Conservation (phyloP, 2,113 vertebrate genomes). For the Nymphicus hollandicus region DNA sequence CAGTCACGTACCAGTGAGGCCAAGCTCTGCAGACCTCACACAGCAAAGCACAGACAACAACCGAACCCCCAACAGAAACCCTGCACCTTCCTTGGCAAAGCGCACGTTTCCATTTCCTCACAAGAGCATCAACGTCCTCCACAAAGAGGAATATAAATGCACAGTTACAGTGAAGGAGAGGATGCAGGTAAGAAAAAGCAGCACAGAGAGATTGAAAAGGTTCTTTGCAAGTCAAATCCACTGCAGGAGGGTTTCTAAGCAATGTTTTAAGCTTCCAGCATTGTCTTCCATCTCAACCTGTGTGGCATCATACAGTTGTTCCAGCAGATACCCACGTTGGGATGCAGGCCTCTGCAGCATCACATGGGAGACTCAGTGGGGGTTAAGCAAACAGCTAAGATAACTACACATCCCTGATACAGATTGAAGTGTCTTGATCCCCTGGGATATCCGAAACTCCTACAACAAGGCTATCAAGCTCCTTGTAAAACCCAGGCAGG, state of each 20-base stretch:
- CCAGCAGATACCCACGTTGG: not conserved
- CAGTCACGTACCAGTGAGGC: fast-evolving
- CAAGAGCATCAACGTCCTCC: not conserved
- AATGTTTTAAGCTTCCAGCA: not conserved
- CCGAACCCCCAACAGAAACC: not conserved
- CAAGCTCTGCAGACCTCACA: not conserved
- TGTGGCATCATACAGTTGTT: not conserved
- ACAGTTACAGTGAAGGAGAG: not conserved
- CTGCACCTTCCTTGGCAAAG: fast-evolving
- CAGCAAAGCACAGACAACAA: not conserved
- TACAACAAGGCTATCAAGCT: not conserved
- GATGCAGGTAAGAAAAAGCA: not conserved
- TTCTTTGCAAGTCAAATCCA: not conserved
- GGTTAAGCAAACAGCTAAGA: not conserved
- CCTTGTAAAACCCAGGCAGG: not conserved
- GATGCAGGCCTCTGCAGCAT: fast-evolving
- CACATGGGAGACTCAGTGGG: not conserved
- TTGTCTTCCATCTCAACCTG: fast-evolving
- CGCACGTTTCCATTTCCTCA: not conserved
- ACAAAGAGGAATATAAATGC: fast-evolving
- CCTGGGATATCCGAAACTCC: not conserved
- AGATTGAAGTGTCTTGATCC: fast-evolving
- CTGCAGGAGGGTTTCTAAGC: not conserved
- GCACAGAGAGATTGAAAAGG: not conserved
- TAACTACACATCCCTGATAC: not conserved